These are phyloP conservation scores for Rallus limicola DNA, from an alignment of 2,113 vertebrate species.

Conservation along the genomic window DNA sequence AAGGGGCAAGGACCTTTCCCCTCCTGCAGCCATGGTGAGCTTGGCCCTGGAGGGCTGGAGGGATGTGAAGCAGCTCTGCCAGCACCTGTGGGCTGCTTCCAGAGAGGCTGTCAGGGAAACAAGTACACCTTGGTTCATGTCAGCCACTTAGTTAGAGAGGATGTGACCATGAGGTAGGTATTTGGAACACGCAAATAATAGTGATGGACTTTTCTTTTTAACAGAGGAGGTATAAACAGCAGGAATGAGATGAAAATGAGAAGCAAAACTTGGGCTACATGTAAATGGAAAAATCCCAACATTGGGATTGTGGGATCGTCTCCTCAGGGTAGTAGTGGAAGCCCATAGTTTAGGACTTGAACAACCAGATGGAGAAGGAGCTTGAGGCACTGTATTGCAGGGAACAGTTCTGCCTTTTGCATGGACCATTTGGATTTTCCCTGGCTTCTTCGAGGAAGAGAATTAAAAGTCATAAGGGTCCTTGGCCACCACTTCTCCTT, in stretches of 20 bases:
- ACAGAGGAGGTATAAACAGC: neutral
- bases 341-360: neutral
- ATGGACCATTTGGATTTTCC: neutral
- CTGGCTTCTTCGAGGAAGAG: neutral
- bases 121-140: neutral
- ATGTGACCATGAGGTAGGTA: neutral
- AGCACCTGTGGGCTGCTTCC: fast-evolving
- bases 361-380: constrained; percentile 21
- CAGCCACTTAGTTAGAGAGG: neutral
- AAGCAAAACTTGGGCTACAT: neutral
- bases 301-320: neutral
- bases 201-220: neutral
- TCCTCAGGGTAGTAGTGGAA: neutral
- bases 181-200: neutral
- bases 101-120: neutral
- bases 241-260: constrained; percentile 35
- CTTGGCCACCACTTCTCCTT: constrained; percentile 18
- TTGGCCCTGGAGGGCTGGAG: neutral
- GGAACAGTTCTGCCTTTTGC: neutral
- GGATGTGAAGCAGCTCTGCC: neutral
- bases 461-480: neutral
- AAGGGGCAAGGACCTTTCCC: neutral
- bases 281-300: constrained; percentile 2
- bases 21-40: fast-evolving
- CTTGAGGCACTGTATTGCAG: neutral